These are phyloP conservation scores for Penelope pileata DNA, from an alignment of 2,113 vertebrate genomes.

Conservation along the genomic window DNA sequence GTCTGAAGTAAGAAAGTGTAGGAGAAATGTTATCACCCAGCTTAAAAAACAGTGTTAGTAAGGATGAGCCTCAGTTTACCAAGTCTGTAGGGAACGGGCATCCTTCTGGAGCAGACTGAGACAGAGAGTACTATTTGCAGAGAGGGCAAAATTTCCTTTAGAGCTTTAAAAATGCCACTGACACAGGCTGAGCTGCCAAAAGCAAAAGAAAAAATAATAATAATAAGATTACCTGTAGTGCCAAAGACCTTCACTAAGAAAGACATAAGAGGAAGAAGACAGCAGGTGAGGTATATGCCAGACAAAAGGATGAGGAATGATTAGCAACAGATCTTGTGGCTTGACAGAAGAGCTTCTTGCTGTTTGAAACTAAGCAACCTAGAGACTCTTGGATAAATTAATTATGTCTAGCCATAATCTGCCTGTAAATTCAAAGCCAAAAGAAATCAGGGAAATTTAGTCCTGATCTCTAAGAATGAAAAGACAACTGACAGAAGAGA, in stretches of 20 bases:
- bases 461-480: neutral
- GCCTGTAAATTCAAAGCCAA: neutral
- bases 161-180: neutral
- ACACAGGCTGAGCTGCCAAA: neutral
- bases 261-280: neutral
- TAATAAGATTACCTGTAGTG: neutral
- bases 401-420: neutral
- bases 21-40: conserved; percentile 1
- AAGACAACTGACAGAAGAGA: neutral
- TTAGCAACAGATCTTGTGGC: neutral
- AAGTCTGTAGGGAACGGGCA: neutral
- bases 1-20: neutral
- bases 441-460: neutral
- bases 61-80: neutral
- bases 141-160: neutral
- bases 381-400: neutral
- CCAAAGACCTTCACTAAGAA: neutral
- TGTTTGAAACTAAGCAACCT: neutral
- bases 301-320: neutral
- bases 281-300: neutral
- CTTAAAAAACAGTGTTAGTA: neutral
- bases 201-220: neutral
- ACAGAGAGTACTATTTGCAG: neutral
- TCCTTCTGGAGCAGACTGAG: neutral
- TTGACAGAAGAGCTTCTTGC: neutral